These are phyloP conservation scores for Chaunax sp. DNA, from an alignment of 2,797 vertebrate species.

Conservation along the genomic window DNA sequence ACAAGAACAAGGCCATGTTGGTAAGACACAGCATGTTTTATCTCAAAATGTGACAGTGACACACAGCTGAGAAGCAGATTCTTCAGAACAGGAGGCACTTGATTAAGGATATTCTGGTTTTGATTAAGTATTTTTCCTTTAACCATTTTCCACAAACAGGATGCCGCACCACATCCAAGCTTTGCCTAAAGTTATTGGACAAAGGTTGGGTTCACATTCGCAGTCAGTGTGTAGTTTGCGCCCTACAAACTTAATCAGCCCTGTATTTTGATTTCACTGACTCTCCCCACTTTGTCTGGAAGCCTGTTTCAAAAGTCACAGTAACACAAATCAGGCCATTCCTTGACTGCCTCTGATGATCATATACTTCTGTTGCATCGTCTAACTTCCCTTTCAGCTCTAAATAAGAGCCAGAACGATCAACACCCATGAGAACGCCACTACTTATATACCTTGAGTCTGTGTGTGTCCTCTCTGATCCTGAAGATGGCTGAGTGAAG, in stretches of 20 bases:
- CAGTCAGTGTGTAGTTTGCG: slow-evolving; percentile 3
- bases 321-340: too few relatives aligned
- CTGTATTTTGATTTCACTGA: slow-evolving; percentile 11
- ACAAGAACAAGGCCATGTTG: slow-evolving; percentile 33
- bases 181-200: slow-evolving; percentile 33
- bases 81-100: background rate
- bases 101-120: background rate
- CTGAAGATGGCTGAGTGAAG: too few relatives aligned
- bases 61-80: background rate
- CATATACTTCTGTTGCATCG: background rate
- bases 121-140: background rate
- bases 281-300: slow-evolving; percentile 14
- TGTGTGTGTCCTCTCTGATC: background rate
- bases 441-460: slow-evolving; percentile 40
- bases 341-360: background rate
- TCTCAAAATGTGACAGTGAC: background rate
- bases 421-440: slow-evolving; percentile 32
- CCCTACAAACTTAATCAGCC: background rate
- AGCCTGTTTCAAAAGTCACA: slow-evolving; percentile 8
- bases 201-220: background rate
- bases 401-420: slow-evolving; percentile 40
- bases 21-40: slow-evolving; percentile 14
- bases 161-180: slow-evolving; percentile 23
- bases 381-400: slow-evolving; percentile 35
- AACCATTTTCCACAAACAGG: slow-evolving; percentile 16